Conservation (phyloP, 2,113 vertebrate genomes). For the Burhinus bistriatus region DNA sequence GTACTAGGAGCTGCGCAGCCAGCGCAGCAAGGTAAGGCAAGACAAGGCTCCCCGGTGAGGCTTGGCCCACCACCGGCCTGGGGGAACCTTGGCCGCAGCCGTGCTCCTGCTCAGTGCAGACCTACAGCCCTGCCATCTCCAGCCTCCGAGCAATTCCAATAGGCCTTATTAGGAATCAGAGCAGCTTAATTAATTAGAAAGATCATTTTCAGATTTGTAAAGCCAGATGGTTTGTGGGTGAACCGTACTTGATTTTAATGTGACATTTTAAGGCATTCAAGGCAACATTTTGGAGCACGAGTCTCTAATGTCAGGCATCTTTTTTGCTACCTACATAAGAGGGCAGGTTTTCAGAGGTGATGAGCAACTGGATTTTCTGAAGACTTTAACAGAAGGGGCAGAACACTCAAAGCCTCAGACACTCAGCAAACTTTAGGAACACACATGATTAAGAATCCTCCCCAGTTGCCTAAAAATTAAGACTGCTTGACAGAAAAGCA, state of each 20-base stretch:
- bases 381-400: neutral
- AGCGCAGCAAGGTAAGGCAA: neutral
- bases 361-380: neutral
- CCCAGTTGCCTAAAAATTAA: neutral
- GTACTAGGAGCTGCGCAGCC: neutral
- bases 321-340: neutral
- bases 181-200: slow-evolving; percentile 25
- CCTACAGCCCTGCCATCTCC: neutral
- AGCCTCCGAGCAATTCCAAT: neutral
- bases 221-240: slow-evolving; percentile 54
- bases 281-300: neutral
- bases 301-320: slow-evolving; percentile 9
- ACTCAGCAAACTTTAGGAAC: neutral
- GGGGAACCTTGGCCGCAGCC: neutral
- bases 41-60: neutral
- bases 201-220: neutral
- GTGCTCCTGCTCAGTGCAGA: fast-evolving
- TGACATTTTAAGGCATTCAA: slow-evolving; percentile 30
- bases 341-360: neutral
- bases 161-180: slow-evolving; percentile 34
- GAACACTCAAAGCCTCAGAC: neutral
- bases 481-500: neutral
- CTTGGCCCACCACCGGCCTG: fast-evolving
- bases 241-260: slow-evolving; percentile 1
- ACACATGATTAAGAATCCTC: neutral